These are phyloP conservation scores for Limnephilus auricula DNA, from an alignment of 2,888 invertebrate genomes.

Conservation along the genomic window DNA sequence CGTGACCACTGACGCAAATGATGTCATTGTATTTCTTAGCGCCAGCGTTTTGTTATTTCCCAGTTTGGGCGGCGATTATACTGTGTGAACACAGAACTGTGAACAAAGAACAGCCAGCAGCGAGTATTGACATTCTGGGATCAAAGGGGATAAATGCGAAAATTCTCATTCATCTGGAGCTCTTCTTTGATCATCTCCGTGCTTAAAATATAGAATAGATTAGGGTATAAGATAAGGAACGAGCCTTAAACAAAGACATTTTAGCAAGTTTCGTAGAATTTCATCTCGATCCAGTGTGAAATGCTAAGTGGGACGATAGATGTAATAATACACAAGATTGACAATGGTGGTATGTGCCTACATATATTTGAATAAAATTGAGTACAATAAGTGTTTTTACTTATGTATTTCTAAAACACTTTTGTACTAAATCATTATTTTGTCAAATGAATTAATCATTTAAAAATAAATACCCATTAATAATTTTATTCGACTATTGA, in stretches of 20 bases:
- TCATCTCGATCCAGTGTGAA: neutral
- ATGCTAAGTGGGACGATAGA: neutral
- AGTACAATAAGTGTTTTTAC: too few relatives aligned
- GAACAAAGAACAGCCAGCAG: neutral
- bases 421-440: too few relatives aligned
- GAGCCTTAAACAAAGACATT: conserved; percentile 8
- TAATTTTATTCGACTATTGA: too few relatives aligned
- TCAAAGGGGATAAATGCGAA: conserved; percentile 15
- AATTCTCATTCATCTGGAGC: neutral
- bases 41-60: neutral
- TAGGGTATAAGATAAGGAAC: neutral
- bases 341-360: neutral
- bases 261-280: neutral
- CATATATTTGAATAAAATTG: neutral
- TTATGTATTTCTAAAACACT: too few relatives aligned
- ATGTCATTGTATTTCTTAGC: neutral
- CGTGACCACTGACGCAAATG: neutral
- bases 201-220: conserved; percentile 16
- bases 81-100: neutral
- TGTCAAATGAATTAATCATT: too few relatives aligned
- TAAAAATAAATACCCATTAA: too few relatives aligned
- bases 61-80: neutral
- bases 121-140: neutral
- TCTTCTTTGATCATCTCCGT: conserved; percentile 14
- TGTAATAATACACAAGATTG: neutral